phyloP scores from a whole-genome alignment of 2,888 invertebrate genomes.

The Endotricha flammealis region DNA sequence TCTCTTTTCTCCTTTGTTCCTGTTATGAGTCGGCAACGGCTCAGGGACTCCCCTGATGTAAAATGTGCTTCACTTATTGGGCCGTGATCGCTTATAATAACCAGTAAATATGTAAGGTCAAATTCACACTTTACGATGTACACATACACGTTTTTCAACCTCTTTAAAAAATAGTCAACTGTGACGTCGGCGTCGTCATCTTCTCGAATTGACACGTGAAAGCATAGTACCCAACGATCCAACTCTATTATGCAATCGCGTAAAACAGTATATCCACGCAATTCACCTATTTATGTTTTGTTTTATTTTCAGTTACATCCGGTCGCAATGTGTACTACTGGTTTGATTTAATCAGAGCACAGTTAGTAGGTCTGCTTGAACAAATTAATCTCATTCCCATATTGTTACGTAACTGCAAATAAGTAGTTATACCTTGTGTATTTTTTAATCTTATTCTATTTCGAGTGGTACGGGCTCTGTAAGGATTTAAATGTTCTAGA shows the following conservation, averaged over 20 bases:
- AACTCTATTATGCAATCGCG: neutral
- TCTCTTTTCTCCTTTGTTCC: too few species aligned
- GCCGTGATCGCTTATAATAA: too few species aligned
- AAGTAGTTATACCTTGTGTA: too few species aligned
- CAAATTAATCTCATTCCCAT: slow-evolving; percentile 2
- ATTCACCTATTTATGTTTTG: slow-evolving; percentile 1
- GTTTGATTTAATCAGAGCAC: slow-evolving; percentile 3
- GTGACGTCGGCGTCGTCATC: neutral
- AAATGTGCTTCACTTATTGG: too few species aligned
- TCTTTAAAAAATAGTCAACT: neutral
- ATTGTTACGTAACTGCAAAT: neutral
- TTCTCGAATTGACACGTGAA: neutral
- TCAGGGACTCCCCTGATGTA: too few species aligned
- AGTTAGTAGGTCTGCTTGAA: slow-evolving; percentile 1
- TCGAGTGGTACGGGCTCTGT: too few species aligned
- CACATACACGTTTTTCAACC: too few species aligned
- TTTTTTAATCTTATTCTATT: too few species aligned
- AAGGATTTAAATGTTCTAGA: too few species aligned
- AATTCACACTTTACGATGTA: too few species aligned
- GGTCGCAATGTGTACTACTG: slow-evolving; percentile 1
- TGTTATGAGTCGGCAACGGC: too few species aligned
- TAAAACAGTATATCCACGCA: neutral
- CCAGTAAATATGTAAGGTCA: too few species aligned
- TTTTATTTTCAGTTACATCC: neutral
- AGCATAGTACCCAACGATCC: neutral